A percentile compares a stretch with the other conserved stretches of the same genome.
These are phyloP conservation scores for Poecilobothrus nobilitatus DNA, from an alignment of 2,888 invertebrate species.

Conservation along the genomic window DNA sequence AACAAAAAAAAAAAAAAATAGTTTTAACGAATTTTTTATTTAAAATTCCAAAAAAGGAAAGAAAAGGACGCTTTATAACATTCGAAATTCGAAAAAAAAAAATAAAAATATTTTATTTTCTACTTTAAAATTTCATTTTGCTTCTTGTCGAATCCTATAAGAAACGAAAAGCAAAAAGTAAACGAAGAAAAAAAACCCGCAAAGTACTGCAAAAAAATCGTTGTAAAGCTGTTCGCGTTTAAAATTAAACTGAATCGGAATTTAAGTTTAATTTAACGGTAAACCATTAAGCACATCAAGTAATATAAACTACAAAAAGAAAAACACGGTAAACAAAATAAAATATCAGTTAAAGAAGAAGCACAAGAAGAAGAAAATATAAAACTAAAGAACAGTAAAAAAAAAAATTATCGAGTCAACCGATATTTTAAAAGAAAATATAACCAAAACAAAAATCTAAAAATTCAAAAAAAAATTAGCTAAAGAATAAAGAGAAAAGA, in stretches of 20 bases:
- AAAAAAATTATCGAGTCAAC: background rate
- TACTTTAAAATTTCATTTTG: background rate
- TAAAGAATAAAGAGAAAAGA: background rate
- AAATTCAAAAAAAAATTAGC: background rate
- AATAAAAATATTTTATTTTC: too few relatives aligned
- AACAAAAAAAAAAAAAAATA: too few relatives aligned
- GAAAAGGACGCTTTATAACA: too few relatives aligned
- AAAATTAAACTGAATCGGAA: background rate
- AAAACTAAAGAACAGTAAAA: background rate
- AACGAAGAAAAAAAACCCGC: background rate
- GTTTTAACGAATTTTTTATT: too few relatives aligned
- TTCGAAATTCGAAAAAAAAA: too few relatives aligned
- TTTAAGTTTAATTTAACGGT: background rate
- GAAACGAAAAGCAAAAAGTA: too few relatives aligned
- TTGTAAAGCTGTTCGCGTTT: conserved; percentile 3
- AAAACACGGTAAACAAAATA: background rate
- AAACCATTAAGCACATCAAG: background rate
- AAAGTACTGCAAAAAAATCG: background rate
- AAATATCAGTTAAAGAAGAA: background rate
- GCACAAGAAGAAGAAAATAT: background rate
- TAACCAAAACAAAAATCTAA: background rate
- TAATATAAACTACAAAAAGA: background rate
- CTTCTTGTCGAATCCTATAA: background rate
- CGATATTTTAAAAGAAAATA: background rate
- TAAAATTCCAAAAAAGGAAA: too few relatives aligned